Base-by-base conservation (phyloP, 1,140 invertebrate genomes). In the Sitophilus oryzae region DNA sequence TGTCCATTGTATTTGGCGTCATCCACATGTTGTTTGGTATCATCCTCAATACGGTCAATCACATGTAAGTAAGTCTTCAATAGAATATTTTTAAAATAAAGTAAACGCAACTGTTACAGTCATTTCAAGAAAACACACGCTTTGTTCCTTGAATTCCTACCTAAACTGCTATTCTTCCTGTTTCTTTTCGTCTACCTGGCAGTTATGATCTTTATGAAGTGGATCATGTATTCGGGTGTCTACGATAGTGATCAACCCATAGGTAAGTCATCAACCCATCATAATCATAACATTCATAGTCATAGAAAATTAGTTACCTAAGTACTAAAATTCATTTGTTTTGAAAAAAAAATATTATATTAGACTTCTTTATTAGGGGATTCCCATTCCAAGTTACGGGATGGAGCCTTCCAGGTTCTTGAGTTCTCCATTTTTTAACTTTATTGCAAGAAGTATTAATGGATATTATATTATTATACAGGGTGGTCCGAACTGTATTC, bases 11-110 rank as follows among this genome's bases (percentile, higher is more conserved):
- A 63, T 80, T 95, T 59, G 92, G 92, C 3, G 86, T 94, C 0
- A 73, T 85, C 60, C 92, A 95, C 70, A 95, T 95, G 91, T 73
- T 92, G 59, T 94, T 94, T 72, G 91, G 92, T 35, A 84, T 94
- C 10, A 71, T 82, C 4, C 77, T 95, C 59, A 86, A 86, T 56
- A 74, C 88, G 9, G 87, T 64, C 15, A 66, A 91, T 73, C 81
- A 88, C 62, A 60, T 79, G 77, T 83, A 68, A 76, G 74, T 75
- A 44, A 21, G n/a, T n/a, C n/a, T n/a, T n/a, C n/a, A n/a, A 30
- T 30, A 30, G 11, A 6, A 30, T 30, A 6, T 30, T 30, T 11
- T 21, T 23, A 23, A 48, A 21, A 30, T 11, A 30, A 6, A 30
- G 25, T 30, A 30, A 30, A 11, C 25, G 25, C 34, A n/a, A n/a